Conservation (phyloP, 2,797 vertebrate genomes). For the Galago senegalensis region DNA sequence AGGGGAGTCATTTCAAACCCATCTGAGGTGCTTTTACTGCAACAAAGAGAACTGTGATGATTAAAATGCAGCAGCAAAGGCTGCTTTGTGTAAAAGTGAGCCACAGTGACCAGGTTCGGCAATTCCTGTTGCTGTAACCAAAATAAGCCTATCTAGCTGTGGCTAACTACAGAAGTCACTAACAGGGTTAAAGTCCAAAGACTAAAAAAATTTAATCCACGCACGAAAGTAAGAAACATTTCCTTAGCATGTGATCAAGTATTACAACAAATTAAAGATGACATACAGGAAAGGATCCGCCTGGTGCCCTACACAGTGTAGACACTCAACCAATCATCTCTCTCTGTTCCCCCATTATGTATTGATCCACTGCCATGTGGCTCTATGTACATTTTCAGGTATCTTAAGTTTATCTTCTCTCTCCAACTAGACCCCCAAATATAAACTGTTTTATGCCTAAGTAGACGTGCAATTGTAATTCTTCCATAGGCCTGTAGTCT, state of each 20-base stretch:
- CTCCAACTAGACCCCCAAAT: background rate
- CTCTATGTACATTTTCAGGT: background rate
- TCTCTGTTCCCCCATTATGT: background rate
- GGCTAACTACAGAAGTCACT: background rate
- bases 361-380: background rate
- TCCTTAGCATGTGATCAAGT: background rate
- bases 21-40: background rate
- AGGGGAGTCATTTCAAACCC: background rate
- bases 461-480: background rate
- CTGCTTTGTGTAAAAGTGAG: constrained; percentile 25
- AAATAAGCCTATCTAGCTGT: background rate
- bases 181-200: background rate
- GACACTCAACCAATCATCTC: background rate
- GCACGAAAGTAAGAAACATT: background rate
- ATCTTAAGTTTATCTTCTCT: background rate
- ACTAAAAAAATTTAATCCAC: background rate
- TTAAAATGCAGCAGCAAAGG: constrained; percentile 37
- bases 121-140: background rate
- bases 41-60: constrained; percentile 29
- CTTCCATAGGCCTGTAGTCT: background rate
- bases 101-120: background rate
- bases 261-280: constrained; percentile 7
- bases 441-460: background rate
- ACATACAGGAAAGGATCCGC: background rate
- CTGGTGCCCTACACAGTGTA: background rate